These are phyloP conservation scores for Oreochromis spilurus DNA, from an alignment of 2,113 vertebrate genomes.

Conservation along the genomic window DNA sequence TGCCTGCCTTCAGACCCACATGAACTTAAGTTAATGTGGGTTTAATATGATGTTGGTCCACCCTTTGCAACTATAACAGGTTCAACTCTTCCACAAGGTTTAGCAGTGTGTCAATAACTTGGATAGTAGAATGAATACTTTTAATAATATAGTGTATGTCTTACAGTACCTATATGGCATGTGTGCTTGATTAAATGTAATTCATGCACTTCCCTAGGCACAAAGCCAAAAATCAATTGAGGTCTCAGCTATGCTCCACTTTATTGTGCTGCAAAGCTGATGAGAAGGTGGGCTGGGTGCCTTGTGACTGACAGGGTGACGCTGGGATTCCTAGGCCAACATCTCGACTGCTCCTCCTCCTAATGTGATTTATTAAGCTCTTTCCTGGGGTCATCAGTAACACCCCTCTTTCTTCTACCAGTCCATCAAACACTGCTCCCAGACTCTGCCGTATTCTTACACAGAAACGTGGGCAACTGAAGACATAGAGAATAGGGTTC, in stretches of 20 bases:
- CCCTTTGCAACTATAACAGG: not conserved
- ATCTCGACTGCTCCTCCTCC: slow-evolving; percentile 3
- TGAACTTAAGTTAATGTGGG: not conserved
- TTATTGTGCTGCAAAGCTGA: not conserved
- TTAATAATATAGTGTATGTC: not conserved
- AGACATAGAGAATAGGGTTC: slow-evolving; percentile 88
- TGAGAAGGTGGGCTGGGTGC: not conserved
- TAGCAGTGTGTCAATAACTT: not conserved
- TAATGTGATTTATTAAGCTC: not conserved
- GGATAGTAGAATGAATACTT: not conserved
- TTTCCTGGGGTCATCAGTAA: not conserved
- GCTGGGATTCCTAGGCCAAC: not conserved
- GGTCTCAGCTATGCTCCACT: not conserved
- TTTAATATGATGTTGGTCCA: not conserved
- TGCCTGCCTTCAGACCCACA: not conserved
- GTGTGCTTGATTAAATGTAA: not conserved
- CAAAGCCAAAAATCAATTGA: not conserved
- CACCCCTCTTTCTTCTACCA: slow-evolving; percentile 66
- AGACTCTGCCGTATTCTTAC: slow-evolving; percentile 64
- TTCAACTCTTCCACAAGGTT: not conserved
- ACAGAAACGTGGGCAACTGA: slow-evolving; percentile 88
- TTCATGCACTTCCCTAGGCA: not conserved
- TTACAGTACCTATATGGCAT: not conserved
- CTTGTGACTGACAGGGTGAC: not conserved
- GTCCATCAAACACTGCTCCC: slow-evolving; percentile 60